Percentiles rank a stretch among this genome's conserved stretches.
These are phyloP conservation scores for Rhea pennata DNA, from an alignment of 2,113 vertebrate species.

Conservation along the genomic window DNA sequence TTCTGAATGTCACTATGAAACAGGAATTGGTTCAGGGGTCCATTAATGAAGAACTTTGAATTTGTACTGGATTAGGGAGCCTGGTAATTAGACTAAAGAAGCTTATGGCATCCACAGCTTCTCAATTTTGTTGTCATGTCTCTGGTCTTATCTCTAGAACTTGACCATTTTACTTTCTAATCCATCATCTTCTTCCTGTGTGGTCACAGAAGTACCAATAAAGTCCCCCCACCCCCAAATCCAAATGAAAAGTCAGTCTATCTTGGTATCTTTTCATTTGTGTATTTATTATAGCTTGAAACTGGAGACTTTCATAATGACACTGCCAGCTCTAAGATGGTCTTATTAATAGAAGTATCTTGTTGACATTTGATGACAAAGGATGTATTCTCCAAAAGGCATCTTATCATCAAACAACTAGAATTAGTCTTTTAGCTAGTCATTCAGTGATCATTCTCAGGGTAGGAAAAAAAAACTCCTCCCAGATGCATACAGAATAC, in stretches of 20 bases:
- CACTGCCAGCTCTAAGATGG: background rate
- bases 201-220: background rate
- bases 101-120: background rate
- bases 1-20: background rate
- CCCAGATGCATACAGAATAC: background rate
- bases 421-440: no score
- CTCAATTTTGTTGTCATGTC: background rate
- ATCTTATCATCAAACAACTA: background rate
- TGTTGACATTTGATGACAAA: background rate
- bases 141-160: background rate
- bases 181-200: background rate
- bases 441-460: background rate
- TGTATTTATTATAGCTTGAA: background rate
- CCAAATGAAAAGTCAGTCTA: background rate
- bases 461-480: fast-evolving
- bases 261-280: background rate
- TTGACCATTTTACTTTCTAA: background rate
- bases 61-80: background rate
- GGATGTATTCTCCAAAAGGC: background rate
- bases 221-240: background rate
- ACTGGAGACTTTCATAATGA: background rate
- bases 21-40: background rate
- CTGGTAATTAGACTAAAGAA: background rate
- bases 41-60: background rate
- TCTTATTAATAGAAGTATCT: background rate